Percentiles rank a stretch among this genome's conserved stretches.
Conservation (phyloP, 2,888 invertebrate genomes). For the Dynastes hyllus region DNA sequence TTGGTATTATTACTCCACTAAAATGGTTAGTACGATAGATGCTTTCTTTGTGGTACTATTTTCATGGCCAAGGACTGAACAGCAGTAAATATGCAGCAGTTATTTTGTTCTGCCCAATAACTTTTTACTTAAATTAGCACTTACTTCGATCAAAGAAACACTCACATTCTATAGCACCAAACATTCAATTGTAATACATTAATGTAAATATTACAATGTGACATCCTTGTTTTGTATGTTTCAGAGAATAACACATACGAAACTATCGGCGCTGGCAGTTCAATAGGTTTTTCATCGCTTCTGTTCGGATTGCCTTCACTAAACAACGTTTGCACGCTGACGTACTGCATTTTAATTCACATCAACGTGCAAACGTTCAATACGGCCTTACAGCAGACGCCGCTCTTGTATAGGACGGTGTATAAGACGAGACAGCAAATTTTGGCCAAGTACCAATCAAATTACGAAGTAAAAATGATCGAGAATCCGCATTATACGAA, state of each 20-base stretch:
- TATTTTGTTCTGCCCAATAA: no score
- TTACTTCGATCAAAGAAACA: no score
- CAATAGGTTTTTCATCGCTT: conserved; percentile 71
- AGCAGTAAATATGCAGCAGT: no score
- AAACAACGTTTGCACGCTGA: conserved; percentile 72
- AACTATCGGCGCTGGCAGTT: conserved; percentile 71
- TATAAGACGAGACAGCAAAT: conserved; percentile 47
- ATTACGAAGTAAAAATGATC: conserved; percentile 51
- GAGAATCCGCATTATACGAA: conserved; percentile 51
- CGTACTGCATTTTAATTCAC: conserved; percentile 71
- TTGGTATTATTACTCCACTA: no score
- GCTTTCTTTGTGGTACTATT: no score
- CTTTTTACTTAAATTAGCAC: no score
- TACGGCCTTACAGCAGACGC: conserved; percentile 52
- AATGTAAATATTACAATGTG: no score
- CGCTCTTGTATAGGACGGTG: conserved; percentile 48
- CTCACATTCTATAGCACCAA: no score
- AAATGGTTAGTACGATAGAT: no score
- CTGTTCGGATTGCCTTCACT: conserved; percentile 73
- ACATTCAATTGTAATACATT: no score
- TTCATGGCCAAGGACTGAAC: no score
- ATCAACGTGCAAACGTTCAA: conserved; percentile 57
- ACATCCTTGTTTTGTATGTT: conserved; percentile 3
- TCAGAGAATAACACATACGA: conserved; percentile 51
- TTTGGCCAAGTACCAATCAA: conserved; percentile 48